These are phyloP conservation scores for Caenorhabditis macrosperma DNA, from an alignment of 2,888 invertebrate genomes.

Conservation along the genomic window DNA sequence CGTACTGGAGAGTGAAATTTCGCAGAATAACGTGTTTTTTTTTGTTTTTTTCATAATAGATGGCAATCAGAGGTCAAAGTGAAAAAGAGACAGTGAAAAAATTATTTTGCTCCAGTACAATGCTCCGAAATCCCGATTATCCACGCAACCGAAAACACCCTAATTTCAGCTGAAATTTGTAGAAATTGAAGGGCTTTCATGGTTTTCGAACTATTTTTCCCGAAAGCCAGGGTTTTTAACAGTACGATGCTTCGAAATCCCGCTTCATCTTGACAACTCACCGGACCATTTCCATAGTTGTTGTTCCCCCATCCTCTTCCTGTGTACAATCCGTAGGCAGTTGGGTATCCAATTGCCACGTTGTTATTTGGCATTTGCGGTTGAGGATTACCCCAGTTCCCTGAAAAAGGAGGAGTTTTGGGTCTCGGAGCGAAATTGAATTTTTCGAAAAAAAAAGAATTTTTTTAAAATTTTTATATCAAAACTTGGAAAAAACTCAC, in stretches of 20 bases:
- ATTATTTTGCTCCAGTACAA: too few relatives aligned
- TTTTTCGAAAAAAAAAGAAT: background rate
- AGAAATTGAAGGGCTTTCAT: too few relatives aligned
- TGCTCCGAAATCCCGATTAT: too few relatives aligned
- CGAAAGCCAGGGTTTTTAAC: background rate
- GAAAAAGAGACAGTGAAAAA: too few relatives aligned
- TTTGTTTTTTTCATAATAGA: too few relatives aligned
- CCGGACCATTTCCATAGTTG: conserved; percentile 31
- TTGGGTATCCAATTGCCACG: conserved; percentile 72
- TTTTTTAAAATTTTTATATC: background rate
- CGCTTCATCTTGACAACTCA: background rate
- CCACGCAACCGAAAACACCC: too few relatives aligned
- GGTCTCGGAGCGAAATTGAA: too few relatives aligned
- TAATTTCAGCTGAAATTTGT: too few relatives aligned
- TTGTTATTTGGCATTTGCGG: conserved; percentile 66
- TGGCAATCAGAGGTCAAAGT: too few relatives aligned
- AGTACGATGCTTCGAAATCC: background rate
- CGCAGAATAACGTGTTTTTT: background rate
- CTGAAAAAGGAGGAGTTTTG: conserved; percentile 12
- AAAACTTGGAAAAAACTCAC: background rate
- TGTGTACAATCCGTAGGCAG: conserved; percentile 68
- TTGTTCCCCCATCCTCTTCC: conserved; percentile 44
- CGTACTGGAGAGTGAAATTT: background rate
- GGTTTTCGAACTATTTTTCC: background rate
- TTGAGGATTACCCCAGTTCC: conserved; percentile 33